Evolutionary conservation across 2,888 invertebrate genomes (phyloP).

Genomic region (Elmis aenea): DNA sequence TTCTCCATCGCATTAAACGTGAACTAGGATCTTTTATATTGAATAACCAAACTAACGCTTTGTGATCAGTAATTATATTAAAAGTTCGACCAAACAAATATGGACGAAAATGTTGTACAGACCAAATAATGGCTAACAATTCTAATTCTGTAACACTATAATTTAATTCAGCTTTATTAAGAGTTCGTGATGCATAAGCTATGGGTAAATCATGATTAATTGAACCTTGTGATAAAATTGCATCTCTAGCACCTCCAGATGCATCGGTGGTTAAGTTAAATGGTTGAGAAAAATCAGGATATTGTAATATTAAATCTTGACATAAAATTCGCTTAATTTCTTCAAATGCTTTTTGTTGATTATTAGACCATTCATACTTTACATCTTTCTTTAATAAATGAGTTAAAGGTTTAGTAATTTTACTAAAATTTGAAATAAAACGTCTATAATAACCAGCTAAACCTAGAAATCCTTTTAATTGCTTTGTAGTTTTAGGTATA

Average conservation of each 20-base stretch:
- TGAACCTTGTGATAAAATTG: slow-evolving; percentile 18
- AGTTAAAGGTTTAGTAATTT: slow-evolving; percentile 14
- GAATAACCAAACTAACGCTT: slow-evolving; percentile 22
- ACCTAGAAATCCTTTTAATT: too few relatives aligned
- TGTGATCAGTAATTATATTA: slow-evolving; percentile 27
- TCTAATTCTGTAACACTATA: slow-evolving; percentile 29
- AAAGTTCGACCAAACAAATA: slow-evolving; percentile 28
- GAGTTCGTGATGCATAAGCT: slow-evolving; percentile 24
- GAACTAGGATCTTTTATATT: slow-evolving; percentile 20
- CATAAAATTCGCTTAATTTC: slow-evolving; percentile 9
- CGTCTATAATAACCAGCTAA: slow-evolving; percentile 23
- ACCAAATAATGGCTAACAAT: slow-evolving; percentile 24
- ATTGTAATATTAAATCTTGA: slow-evolving; percentile 13
- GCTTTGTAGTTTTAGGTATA: too few relatives aligned
- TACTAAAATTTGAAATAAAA: slow-evolving; percentile 31
- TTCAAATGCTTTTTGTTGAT: slow-evolving; percentile 3
- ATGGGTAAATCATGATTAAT: slow-evolving; percentile 20
- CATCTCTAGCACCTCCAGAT: slow-evolving; percentile 17
- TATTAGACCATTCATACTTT: slow-evolving; percentile 2
- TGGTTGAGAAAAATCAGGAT: slow-evolving; percentile 18
- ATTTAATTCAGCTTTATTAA: slow-evolving; percentile 20
- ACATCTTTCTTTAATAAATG: slow-evolving; percentile 11
- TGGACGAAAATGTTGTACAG: slow-evolving; percentile 22
- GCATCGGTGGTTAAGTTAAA: slow-evolving; percentile 25
- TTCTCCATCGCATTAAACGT: slow-evolving; percentile 21